These are phyloP conservation scores for Axinella damicornis DNA, from an alignment of 37 sponge, comb jelly and placozoan genomes.

Conservation along the genomic window DNA sequence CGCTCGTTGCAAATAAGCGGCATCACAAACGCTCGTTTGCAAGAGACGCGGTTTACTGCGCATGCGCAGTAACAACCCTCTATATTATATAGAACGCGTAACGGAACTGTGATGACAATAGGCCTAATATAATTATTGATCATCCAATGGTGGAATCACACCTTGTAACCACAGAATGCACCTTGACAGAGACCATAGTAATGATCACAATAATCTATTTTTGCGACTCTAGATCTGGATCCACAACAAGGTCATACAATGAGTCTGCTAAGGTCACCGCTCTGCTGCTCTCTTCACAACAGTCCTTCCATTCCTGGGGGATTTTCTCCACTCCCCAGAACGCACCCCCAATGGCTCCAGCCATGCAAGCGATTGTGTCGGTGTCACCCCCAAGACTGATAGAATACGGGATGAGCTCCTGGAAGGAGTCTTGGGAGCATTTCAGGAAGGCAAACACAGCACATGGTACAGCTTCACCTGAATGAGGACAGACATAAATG, in stretches of 20 bases:
- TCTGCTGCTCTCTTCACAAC: conserved; percentile 35
- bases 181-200: no score
- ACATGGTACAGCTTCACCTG: conserved; percentile 74
- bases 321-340: conserved; percentile 71
- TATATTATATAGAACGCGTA: no score
- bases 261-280: conserved; percentile 47
- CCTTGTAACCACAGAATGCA: no score
- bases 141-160: no score
- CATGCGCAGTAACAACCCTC: no score
- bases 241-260: conserved; percentile 36
- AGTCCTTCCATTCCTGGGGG: conserved; percentile 64
- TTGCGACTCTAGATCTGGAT: no score
- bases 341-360: conserved; percentile 85
- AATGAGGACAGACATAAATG: neutral
- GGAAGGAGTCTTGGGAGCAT: conserved; percentile 37
- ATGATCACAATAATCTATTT: no score
- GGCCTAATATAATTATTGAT: no score
- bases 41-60: no score
- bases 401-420: conserved; percentile 69
- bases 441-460: conserved; percentile 82
- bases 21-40: no score
- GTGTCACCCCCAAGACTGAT: conserved; percentile 89
- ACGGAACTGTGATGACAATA: no score
- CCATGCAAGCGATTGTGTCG: conserved; percentile 89
- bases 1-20: no score